Conservation (phyloP, 1,140 invertebrate species). For the Lerema accius region DNA sequence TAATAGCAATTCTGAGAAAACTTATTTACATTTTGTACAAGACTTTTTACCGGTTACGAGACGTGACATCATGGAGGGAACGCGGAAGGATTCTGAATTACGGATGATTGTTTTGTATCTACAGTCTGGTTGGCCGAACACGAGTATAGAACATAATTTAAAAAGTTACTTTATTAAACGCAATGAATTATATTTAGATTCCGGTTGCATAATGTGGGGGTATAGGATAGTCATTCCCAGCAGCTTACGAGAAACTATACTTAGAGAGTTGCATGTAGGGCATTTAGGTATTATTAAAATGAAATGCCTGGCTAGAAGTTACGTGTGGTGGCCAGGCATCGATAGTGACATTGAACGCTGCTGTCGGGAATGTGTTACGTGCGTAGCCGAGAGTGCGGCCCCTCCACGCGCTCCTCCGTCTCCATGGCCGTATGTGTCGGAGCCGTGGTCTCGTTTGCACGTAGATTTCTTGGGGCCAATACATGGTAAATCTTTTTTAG, state of each 20-base stretch:
- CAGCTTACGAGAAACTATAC: constrained; percentile 2
- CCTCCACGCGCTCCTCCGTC: constrained; percentile 29
- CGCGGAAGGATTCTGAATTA: constrained; percentile 18
- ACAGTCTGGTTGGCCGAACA: constrained; percentile 33
- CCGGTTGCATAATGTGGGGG: constrained; percentile 43
- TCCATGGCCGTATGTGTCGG: constrained; percentile 31
- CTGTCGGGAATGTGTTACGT: constrained; percentile 33
- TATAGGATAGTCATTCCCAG: constrained; percentile 37
- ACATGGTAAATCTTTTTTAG: constrained; percentile 58
- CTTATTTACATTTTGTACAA: constrained; percentile 38
- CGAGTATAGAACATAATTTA: not conserved
- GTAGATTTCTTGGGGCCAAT: constrained; percentile 76
- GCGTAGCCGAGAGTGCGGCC: constrained; percentile 15
- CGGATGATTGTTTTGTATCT: constrained; percentile 29
- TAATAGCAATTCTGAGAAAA: too few relatives aligned
- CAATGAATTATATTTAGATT: constrained; percentile 43
- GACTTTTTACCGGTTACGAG: constrained; percentile 40
- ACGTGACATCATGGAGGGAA: not conserved
- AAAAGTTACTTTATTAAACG: constrained; percentile 31
- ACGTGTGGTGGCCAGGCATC: constrained; percentile 81
- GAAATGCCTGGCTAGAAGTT: constrained; percentile 78
- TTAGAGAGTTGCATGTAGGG: constrained; percentile 35
- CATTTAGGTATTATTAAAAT: constrained; percentile 81
- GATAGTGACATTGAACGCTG: constrained; percentile 58
- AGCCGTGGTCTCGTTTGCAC: constrained; percentile 41